A percentile compares a stretch with the other conserved stretches of the same genome.
These are phyloP conservation scores for Cryptocephalus moraei DNA, from an alignment of 2,888 invertebrate genomes.

Conservation along the genomic window DNA sequence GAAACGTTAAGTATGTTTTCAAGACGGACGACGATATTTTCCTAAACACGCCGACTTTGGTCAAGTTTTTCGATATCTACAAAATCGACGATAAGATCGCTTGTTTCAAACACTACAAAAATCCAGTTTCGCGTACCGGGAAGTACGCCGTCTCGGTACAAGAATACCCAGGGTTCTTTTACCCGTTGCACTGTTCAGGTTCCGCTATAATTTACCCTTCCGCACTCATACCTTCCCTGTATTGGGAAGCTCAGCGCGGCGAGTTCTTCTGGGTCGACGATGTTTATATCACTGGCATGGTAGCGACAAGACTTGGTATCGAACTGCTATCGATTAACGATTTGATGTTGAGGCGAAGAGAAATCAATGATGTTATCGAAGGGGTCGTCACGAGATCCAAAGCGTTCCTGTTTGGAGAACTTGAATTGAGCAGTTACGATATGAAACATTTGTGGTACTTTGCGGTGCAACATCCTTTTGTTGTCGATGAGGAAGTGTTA, in stretches of 20 bases:
- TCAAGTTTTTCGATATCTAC: conserved; percentile 6
- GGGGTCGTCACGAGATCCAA: too few species aligned
- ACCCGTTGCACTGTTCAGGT: conserved; percentile 67
- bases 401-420: too few species aligned
- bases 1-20: conserved; percentile 48
- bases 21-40: conserved; percentile 70
- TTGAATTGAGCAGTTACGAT: too few species aligned
- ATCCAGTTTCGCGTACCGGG: conserved; percentile 1
- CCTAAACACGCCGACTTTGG: conserved; percentile 54
- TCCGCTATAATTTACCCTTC: conserved; percentile 26
- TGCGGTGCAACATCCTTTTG: too few species aligned
- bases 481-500: too few species aligned
- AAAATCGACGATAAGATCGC: conserved; percentile 2
- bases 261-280: conserved; percentile 66
- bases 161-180: conserved; percentile 51
- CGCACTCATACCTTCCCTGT: conserved; percentile 39
- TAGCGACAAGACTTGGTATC: conserved; percentile 32
- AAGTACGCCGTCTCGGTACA: conserved; percentile 64
- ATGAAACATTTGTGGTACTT: too few species aligned
- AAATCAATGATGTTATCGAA: too few species aligned
- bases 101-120: conserved; percentile 1
- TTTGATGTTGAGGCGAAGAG: too few species aligned
- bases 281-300: conserved; percentile 53
- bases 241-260: conserved; percentile 42
- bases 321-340: not conserved